Percentiles rank a stretch among this genome's conserved stretches.
Conservation (phyloP, 2,113 vertebrate species). For the Rallus limicola region DNA sequence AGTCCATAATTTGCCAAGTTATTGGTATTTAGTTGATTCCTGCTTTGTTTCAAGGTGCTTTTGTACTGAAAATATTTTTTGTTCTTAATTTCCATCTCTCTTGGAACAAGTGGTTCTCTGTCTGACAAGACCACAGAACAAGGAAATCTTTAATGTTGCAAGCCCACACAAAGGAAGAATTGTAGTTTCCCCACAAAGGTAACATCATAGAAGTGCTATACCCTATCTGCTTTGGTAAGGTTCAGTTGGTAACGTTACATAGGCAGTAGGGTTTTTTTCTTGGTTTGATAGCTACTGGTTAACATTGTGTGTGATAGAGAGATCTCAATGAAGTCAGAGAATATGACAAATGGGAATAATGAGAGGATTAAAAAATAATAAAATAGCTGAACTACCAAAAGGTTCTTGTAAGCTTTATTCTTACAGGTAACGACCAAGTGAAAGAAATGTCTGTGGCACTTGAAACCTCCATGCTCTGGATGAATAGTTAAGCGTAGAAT, state of each 20-base stretch:
- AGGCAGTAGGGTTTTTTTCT: background rate
- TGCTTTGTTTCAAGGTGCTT: background rate
- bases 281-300: background rate
- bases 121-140: background rate
- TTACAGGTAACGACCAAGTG: background rate
- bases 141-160: background rate
- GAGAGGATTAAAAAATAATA: background rate
- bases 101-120: background rate
- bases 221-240: background rate
- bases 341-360: background rate
- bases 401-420: background rate
- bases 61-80: background rate
- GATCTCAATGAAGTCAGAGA: background rate
- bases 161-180: background rate
- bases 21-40: background rate
- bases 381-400: background rate
- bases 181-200: background rate
- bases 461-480: background rate
- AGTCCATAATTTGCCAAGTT: background rate
- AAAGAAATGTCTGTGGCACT: background rate
- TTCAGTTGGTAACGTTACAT: background rate
- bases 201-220: background rate
- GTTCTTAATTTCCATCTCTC: background rate
- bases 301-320: background rate
- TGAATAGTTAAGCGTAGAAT: background rate